Base-by-base conservation (phyloP, 1,140 invertebrate species). In the Neodiprion pinetum region DNA sequence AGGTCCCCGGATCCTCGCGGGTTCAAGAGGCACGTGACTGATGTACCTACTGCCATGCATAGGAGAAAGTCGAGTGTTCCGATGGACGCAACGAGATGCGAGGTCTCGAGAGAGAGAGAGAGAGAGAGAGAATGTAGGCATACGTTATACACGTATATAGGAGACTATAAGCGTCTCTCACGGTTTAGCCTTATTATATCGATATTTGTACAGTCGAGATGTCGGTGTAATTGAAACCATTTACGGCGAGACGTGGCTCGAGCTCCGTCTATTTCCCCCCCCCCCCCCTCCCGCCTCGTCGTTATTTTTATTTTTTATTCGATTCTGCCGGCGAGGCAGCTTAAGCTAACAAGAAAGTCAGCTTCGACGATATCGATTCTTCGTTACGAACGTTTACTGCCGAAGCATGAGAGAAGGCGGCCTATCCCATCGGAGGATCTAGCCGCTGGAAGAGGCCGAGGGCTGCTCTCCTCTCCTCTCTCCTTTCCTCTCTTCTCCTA, bases 381-480 rank as follows among this genome's bases (percentile, higher is more conserved):
- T 69, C 47, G 68, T 69, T 69, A 69, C 21, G 68, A 69, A 12
- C 21, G 68, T 69, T 69, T 47, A 69, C 68, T 69, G 21, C 68
- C 75, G 77, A 73, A 76, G 74, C 40, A 61, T 70, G 71, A 69
- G 67, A 73, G 73, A 69, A 72, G 74, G 74, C 75, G 75, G 79
- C 79, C 81, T 87, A 86, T 87, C 85, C 85, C 78, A 75, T 73
- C 78, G 72, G 70, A 76, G 78, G 84, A 88, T 87, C 84, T 86
- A 82, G 81, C 82, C 81, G 70, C 75, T 77, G 23, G 71, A 68
- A 77, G 79, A 61, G 53, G 8, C 53, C 28, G 5, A 40, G 28
- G 28, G 28, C 28, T 40, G 5, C 28, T 61, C 11, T 12, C 11
- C n/a, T 17, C 53, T 61, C 53, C 53, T 61, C 53, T 61, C 28